phyloP scores from a whole-genome alignment of 2,888 invertebrate genomes.

The Synanthedon andrenaeformis region DNA sequence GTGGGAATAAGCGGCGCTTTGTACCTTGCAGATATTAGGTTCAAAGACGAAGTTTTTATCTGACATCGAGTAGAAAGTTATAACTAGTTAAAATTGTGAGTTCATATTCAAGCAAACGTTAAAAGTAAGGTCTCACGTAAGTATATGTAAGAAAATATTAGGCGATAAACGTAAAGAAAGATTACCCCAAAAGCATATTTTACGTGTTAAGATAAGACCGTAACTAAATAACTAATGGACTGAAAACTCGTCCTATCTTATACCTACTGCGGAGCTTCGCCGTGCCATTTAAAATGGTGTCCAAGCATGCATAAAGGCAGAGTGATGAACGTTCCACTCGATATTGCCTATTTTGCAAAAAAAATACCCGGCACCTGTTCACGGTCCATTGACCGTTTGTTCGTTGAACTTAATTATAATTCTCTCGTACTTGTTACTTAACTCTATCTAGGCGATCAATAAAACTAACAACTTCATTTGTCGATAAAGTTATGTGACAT shows the following conservation, averaged over 20 bases:
- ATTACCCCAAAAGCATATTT: conserved; percentile 16
- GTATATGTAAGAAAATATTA: too few species aligned
- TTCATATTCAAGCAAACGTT: neutral
- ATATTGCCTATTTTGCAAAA: neutral
- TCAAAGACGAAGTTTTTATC: too few species aligned
- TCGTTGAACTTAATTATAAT: too few species aligned
- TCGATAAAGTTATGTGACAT: too few species aligned
- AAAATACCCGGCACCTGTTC: neutral
- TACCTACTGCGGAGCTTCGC: conserved; percentile 22
- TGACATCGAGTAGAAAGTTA: neutral
- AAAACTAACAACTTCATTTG: too few species aligned
- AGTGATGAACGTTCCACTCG: neutral
- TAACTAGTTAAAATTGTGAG: neutral
- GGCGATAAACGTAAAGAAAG: neutral
- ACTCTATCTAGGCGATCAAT: too few species aligned
- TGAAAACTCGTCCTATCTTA: conserved; percentile 22
- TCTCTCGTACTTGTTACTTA: too few species aligned
- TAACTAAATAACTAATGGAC: conserved; percentile 41
- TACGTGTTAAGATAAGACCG: conserved; percentile 33
- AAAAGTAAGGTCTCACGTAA: neutral
- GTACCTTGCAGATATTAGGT: too few species aligned
- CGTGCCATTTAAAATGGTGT: conserved; percentile 24
- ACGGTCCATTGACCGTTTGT: neutral
- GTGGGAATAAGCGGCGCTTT: too few species aligned
- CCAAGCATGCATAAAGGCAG: conserved; percentile 28